These are phyloP conservation scores for Panagrolaimus sp. DNA, from an alignment of 1,140 invertebrate genomes.

Conservation along the genomic window DNA sequence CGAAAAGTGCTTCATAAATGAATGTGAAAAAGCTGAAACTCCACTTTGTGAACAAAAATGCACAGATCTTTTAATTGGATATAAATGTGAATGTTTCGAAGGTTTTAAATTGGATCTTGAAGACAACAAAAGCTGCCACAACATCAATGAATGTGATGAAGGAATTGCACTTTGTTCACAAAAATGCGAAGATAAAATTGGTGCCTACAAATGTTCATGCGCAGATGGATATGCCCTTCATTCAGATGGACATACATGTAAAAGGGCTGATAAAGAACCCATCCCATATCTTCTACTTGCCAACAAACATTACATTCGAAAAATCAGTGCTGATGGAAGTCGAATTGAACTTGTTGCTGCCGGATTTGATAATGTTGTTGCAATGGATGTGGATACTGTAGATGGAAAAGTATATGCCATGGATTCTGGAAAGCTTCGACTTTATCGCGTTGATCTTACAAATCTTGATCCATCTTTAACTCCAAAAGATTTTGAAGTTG, in stretches of 20 bases:
- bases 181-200: conserved; percentile 86
- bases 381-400: conserved; percentile 81
- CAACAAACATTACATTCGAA: conserved; percentile 94
- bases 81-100: conserved; percentile 85
- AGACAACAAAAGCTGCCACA: conserved; percentile 61
- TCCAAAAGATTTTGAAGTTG: conserved; percentile 68
- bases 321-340: conserved; percentile 81
- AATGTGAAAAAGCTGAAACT: conserved; percentile 80
- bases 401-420: conserved; percentile 67
- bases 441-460: conserved; percentile 66
- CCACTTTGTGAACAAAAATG: conserved; percentile 93
- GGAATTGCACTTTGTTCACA: conserved; percentile 85
- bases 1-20: conserved; percentile 85
- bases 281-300: conserved; percentile 89
- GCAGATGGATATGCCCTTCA: conserved; percentile 82
- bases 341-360: conserved; percentile 82
- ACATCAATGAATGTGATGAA: conserved; percentile 63
- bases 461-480: conserved; percentile 67
- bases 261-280: conserved; percentile 72
- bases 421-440: conserved; percentile 83
- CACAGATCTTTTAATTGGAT: conserved; percentile 82
- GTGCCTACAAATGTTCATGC: conserved; percentile 91
- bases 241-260: conserved; percentile 79
- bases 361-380: conserved; percentile 90
- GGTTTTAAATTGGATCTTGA: conserved; percentile 73